Evolutionary conservation across 2,113 vertebrate species (phyloP).

Genomic region (Octodon degus): DNA sequence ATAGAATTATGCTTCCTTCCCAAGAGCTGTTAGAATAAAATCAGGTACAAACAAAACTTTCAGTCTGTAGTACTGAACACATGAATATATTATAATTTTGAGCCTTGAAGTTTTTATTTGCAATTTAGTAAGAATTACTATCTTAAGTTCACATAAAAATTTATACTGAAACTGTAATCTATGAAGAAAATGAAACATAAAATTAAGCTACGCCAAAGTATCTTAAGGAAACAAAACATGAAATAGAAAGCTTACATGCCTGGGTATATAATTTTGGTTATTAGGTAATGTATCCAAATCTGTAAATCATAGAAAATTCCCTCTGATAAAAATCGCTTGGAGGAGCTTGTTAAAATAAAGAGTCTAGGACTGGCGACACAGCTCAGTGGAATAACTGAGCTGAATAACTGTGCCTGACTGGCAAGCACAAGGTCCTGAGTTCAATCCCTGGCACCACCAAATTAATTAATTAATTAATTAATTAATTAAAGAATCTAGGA

Average conservation of each 20-base stretch:
- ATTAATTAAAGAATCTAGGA: background rate
- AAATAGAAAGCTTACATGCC: background rate
- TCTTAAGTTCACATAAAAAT: constrained; percentile 1
- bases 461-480: too few relatives aligned
- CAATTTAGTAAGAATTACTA: constrained; percentile 39
- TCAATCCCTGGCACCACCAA: too few relatives aligned
- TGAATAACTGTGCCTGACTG: too few relatives aligned
- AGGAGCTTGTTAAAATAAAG: background rate
- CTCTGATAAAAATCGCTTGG: background rate
- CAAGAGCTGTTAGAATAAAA: background rate
- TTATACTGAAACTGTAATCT: constrained; percentile 44
- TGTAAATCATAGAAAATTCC: background rate
- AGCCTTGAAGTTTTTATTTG: constrained; percentile 24
- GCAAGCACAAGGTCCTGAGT: too few relatives aligned
- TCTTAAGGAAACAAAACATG: constrained; percentile 43
- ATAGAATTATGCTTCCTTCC: background rate
- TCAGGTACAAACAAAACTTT: background rate
- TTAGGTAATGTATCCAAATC: background rate
- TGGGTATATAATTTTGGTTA: background rate
- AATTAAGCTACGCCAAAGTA: background rate
- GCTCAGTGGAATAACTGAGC: too few relatives aligned
- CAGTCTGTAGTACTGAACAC: background rate
- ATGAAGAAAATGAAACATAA: background rate
- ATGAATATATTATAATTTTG: background rate
- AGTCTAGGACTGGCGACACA: too few relatives aligned